Percentiles rank a stretch among this genome's conserved stretches.
phyloP scores from a whole-genome alignment of 2,888 invertebrate genomes.

The Coremacera marginata region DNA sequence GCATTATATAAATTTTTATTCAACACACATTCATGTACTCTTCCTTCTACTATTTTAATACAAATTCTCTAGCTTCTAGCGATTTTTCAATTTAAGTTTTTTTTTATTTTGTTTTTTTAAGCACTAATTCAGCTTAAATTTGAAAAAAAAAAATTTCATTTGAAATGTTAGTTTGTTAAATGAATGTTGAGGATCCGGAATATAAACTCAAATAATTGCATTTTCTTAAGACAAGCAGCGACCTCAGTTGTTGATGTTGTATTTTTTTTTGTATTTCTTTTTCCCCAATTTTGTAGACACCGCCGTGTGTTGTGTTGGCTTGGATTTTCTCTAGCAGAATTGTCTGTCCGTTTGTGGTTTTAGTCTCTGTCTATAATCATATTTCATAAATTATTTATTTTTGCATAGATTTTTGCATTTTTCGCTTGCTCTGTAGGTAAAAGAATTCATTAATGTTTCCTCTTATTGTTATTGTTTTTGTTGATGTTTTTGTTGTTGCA shows the following conservation, averaged over 20 bases:
- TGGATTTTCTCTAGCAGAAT: not conserved
- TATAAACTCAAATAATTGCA: slow-evolving; percentile 58
- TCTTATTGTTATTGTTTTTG: slow-evolving; percentile 39
- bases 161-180: slow-evolving; percentile 47
- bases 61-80: slow-evolving; percentile 17
- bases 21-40: slow-evolving; percentile 21
- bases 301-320: slow-evolving; percentile 11
- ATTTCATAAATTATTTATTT: slow-evolving; percentile 61
- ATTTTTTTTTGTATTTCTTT: slow-evolving; percentile 1
- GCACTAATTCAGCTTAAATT: not conserved
- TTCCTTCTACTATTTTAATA: slow-evolving; percentile 7
- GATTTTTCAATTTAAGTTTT: not conserved
- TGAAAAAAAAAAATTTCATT: slow-evolving; percentile 45
- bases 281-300: not conserved
- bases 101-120: not conserved
- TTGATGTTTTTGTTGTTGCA: slow-evolving; percentile 18
- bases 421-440: not conserved
- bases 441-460: slow-evolving; percentile 43
- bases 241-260: slow-evolving; percentile 36
- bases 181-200: slow-evolving; percentile 31
- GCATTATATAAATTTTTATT: slow-evolving; percentile 47
- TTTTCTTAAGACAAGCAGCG: slow-evolving; percentile 56
- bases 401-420: slow-evolving; percentile 50
- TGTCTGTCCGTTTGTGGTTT: slow-evolving; percentile 19
- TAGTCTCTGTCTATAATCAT: slow-evolving; percentile 45